Percentiles rank a stretch among this genome's conserved stretches.
phyloP scores from a whole-genome alignment of 2,888 invertebrate species.

The Pasiphila rectangulata region DNA sequence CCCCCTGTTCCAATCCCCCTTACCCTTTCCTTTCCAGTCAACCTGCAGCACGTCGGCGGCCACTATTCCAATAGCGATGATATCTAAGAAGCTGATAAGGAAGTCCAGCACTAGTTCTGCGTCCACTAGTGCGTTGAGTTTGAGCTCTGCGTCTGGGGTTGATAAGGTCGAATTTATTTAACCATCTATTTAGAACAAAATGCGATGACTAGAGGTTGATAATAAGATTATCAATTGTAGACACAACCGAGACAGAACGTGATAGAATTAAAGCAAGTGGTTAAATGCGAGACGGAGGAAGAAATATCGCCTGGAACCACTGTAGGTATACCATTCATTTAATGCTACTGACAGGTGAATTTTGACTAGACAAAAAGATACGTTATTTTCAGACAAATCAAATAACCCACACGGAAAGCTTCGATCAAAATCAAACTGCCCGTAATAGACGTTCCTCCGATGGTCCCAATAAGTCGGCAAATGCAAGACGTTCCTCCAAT shows the following conservation, averaged over 20 bases:
- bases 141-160: slow-evolving; percentile 39
- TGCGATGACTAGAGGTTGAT: neutral
- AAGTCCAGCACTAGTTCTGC: slow-evolving; percentile 39
- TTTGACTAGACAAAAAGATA: too few species aligned
- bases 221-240: slow-evolving; percentile 34
- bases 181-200: neutral
- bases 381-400: slow-evolving; percentile 8
- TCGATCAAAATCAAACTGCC: neutral
- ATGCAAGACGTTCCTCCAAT: neutral
- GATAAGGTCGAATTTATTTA: slow-evolving; percentile 44
- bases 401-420: neutral
- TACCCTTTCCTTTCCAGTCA: slow-evolving; percentile 39
- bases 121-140: slow-evolving; percentile 38
- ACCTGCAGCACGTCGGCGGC: slow-evolving; percentile 43
- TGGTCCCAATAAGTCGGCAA: neutral
- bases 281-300: slow-evolving; percentile 33
- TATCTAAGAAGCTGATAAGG: slow-evolving; percentile 44
- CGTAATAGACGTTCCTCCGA: too few species aligned
- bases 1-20: neutral
- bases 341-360: too few species aligned
- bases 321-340: too few species aligned
- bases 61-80: slow-evolving; percentile 40
- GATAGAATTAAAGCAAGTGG: slow-evolving; percentile 55
- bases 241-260: slow-evolving; percentile 38
- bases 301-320: too few species aligned